These are phyloP conservation scores for Oscheius myriophilus DNA, from an alignment of 2,888 invertebrate genomes.

Conservation along the genomic window DNA sequence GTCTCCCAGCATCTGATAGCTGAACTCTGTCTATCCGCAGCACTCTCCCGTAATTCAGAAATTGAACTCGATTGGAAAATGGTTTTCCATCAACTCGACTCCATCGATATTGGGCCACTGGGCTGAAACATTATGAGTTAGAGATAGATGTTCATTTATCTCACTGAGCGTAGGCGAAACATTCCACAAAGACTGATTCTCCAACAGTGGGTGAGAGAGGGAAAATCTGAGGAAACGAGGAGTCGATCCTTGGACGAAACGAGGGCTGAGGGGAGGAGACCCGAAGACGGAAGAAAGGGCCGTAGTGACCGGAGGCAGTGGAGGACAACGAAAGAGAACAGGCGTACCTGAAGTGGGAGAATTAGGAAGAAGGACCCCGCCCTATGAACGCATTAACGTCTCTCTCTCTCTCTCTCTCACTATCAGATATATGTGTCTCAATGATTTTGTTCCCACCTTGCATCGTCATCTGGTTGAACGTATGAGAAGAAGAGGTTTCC, in stretches of 20 bases:
- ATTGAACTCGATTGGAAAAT: conserved; percentile 50
- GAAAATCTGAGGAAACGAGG: conserved; percentile 62
- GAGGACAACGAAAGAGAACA: conserved; percentile 64
- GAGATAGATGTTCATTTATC: conserved; percentile 29
- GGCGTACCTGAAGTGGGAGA: conserved; percentile 58
- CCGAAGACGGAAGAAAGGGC: conserved; percentile 67
- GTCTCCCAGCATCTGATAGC: conserved; percentile 52
- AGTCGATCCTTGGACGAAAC: conserved; percentile 58
- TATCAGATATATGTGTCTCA: neutral
- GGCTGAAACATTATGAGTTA: conserved; percentile 47
- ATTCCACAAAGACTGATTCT: conserved; percentile 66
- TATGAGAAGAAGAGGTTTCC: conserved; percentile 68
- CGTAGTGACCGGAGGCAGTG: conserved; percentile 67
- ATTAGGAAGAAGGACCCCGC: neutral
- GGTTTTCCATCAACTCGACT: conserved; percentile 60
- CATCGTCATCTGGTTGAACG: conserved; percentile 57
- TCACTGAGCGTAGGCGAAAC: conserved; percentile 69
- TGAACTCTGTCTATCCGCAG: conserved; percentile 62
- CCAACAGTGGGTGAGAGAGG: conserved; percentile 64
- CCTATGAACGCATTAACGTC: neutral
- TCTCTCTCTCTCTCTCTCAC: neutral
- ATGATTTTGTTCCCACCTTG: conserved; percentile 43
- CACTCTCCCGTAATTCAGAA: conserved; percentile 62
- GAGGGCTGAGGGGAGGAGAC: conserved; percentile 34
- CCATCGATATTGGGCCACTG: conserved; percentile 65